Evolutionary conservation across 92 coral and sea anemone species (phyloP), one percentile per base, ranked within the genome.

Genomic region (Diadumene lineata): DNA sequence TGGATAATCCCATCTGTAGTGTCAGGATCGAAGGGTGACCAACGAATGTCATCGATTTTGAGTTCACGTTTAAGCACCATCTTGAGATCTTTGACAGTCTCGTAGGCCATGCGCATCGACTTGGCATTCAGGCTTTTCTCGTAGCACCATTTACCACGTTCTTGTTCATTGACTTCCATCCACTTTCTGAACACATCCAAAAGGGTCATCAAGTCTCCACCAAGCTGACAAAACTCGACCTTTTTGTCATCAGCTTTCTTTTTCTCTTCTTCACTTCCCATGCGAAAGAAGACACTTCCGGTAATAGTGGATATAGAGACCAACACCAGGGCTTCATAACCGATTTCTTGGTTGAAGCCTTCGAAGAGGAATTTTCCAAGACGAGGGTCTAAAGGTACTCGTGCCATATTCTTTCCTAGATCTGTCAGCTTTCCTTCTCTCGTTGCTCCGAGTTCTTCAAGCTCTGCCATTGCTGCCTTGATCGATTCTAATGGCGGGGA

Each of bases 251-350:
- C 98, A 21, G 89, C 91, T 27, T 71, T 80, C 51, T 86, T 87
- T 85, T 89, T 94, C 60, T 91, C 97, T 29, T 91, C 94, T 25
- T 82, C 90, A 55, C 87, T 91, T 17, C 96, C 98, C 89, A 92
- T 89, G 60, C 98, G 92, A 72, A 88, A 94, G 74, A 94, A 94
- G 17, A 94, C 84, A 73, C 87, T 92, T 1, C 92, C 92, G 32
- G 77, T 90, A 13, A 85, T 84, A 29, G 98, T 85, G 43, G 97
- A 88, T 19, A 91, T 79, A 18, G 97, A 85, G 31, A 82, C 90
- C 58, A 89, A 75, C 27, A 87, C 76, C 43, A 92, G 62, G 17
- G 93, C 85, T 27, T 94, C 96, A 4, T 85, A 72, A 26, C 98
- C 96, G 66, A 87, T 85, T 3, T 87, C 89, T 66, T 87, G 75